Percentiles rank a stretch among this genome's conserved stretches.
Evolutionary conservation across 2,888 invertebrate species (phyloP).

Genomic region (Pheosia gnoma): DNA sequence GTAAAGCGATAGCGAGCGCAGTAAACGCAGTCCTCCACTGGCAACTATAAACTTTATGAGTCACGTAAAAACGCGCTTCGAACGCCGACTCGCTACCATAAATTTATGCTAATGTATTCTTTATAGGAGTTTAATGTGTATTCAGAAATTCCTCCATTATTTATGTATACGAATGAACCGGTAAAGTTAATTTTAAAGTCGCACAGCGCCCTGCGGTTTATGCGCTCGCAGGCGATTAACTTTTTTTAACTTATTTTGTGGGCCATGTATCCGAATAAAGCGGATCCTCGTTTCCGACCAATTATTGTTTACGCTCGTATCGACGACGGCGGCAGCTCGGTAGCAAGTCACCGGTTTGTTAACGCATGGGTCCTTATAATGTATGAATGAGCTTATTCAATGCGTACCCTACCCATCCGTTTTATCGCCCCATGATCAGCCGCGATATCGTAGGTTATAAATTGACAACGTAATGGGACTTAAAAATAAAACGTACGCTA

Average conservation of each 20-base stretch:
- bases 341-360: conserved; percentile 49
- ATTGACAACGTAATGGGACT: conserved; percentile 59
- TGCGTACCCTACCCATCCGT: conserved; percentile 33
- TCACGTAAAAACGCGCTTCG: conserved; percentile 84
- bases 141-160: conserved; percentile 83
- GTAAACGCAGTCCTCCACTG: conserved; percentile 84
- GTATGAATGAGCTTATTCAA: conserved; percentile 50
- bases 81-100: conserved; percentile 82
- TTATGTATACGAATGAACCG: conserved; percentile 83
- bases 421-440: conserved; percentile 42
- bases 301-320: conserved; percentile 54
- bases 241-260: conserved; percentile 63
- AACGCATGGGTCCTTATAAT: conserved; percentile 38
- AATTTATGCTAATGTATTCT: conserved; percentile 85
- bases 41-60: conserved; percentile 84
- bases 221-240: conserved; percentile 66
- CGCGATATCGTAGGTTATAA: conserved; percentile 51
- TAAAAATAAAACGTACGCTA: conserved; percentile 65
- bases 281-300: conserved; percentile 57
- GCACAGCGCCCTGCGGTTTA: conserved; percentile 72
- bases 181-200: conserved; percentile 84
- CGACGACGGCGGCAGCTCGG: conserved; percentile 31
- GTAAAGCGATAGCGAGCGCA: conserved; percentile 82
- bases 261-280: conserved; percentile 53
- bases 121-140: conserved; percentile 84